Percentiles rank a stretch among this genome's conserved stretches.
phyloP scores from a whole-genome alignment of 2,888 invertebrate species.

The Monopis laevigella region DNA sequence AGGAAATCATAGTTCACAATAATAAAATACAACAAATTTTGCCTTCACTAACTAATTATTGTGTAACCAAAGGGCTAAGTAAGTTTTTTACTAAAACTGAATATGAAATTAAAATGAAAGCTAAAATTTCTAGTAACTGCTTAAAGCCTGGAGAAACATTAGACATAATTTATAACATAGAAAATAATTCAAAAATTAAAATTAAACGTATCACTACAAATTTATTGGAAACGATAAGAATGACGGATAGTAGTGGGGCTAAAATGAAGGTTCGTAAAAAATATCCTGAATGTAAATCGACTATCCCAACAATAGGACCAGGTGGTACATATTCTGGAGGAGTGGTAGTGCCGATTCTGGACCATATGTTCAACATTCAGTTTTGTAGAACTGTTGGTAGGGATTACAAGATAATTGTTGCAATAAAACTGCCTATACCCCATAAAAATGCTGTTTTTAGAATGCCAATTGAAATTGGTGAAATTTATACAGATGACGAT shows the following conservation, averaged over 20 bases:
- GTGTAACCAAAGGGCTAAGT: conserved; percentile 3
- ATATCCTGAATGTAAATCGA: conserved; percentile 1
- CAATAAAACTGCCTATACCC: conserved; percentile 5
- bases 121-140: conserved; percentile 12
- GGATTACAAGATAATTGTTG: conserved; percentile 2
- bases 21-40: not conserved
- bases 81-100: not conserved
- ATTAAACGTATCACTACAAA: conserved; percentile 11
- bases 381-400: conserved; percentile 3
- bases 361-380: not conserved
- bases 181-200: conserved; percentile 10
- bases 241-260: not conserved
- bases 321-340: not conserved
- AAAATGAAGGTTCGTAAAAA: not conserved
- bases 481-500: not conserved
- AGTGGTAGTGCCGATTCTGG: not conserved
- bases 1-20: not conserved
- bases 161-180: conserved; percentile 9
- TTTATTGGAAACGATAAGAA: not conserved
- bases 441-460: conserved; percentile 6
- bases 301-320: not conserved
- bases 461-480: conserved; percentile 13
- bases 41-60: not conserved
- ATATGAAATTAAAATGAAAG: conserved; percentile 19
- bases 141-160: conserved; percentile 8